phyloP scores from a whole-genome alignment of 2,888 invertebrate genomes.

The Callyntrura guangdongensis region DNA sequence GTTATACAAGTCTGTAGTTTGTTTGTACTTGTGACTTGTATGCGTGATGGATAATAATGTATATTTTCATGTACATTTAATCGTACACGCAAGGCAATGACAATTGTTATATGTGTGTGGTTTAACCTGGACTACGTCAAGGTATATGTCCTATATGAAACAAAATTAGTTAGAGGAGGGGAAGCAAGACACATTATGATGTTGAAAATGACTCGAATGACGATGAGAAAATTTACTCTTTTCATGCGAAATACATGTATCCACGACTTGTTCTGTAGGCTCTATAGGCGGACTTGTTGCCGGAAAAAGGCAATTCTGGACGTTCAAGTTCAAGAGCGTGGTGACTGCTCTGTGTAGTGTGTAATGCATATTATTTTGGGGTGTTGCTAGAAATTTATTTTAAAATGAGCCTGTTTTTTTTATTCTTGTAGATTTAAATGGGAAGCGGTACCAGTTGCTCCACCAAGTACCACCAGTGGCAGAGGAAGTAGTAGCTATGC shows the following conservation, averaged over 20 bases:
- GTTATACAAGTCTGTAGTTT: too few species aligned
- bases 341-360: too few species aligned
- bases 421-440: slow-evolving; percentile 69
- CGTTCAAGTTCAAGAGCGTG: slow-evolving; percentile 30
- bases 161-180: background rate
- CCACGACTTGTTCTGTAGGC: background rate
- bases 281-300: background rate
- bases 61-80: background rate
- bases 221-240: background rate
- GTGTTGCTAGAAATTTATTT: background rate
- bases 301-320: background rate
- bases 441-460: slow-evolving; percentile 68
- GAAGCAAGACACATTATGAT: background rate
- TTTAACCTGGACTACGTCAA: slow-evolving; percentile 1
- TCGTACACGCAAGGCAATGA: background rate
- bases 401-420: background rate
- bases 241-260: background rate
- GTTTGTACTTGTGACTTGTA: too few species aligned
- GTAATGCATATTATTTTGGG: background rate
- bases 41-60: background rate
- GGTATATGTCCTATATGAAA: background rate
- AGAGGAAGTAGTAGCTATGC: slow-evolving; percentile 49
- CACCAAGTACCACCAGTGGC: slow-evolving; percentile 44
- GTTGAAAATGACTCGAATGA: background rate
- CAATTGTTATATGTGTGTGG: background rate